Evolutionary conservation across 1,140 invertebrate species (phyloP).

Genomic region (Galleria mellonella): DNA sequence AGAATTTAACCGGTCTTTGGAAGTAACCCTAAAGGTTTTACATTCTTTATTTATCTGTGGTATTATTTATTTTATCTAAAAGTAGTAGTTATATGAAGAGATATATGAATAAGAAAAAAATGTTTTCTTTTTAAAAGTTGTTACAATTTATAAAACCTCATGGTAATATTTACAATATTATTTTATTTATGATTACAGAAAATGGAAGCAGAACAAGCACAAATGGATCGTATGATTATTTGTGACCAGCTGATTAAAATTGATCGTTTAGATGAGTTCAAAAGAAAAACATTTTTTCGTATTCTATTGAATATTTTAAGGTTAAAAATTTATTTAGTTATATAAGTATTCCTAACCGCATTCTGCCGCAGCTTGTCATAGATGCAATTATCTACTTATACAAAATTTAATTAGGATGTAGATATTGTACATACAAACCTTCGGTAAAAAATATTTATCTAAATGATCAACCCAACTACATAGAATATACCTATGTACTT

Average conservation of each 20-base stretch:
- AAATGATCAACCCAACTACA: no score
- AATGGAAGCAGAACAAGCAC: constrained; percentile 29
- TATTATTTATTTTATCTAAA: no score
- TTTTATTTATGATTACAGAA: constrained; percentile 27
- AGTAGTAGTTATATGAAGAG: no score
- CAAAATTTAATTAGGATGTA: no score
- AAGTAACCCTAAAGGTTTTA: constrained; percentile 43
- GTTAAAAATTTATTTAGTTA: constrained; percentile 4
- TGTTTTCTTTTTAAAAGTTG: no score
- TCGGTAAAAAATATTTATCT: no score
- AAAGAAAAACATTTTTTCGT: constrained; percentile 40
- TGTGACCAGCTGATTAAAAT: constrained; percentile 43
- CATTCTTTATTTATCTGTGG: not conserved
- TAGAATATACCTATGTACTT: no score
- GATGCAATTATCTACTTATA: no score
- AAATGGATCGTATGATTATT: constrained; percentile 46
- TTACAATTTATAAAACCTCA: no score
- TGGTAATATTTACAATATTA: not conserved
- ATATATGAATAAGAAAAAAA: not conserved
- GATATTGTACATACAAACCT: no score
- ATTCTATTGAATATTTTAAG: constrained; percentile 40
- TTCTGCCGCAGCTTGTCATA: no score
- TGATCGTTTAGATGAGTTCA: constrained; percentile 37
- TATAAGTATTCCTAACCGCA: no score
- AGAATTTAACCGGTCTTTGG: constrained; percentile 34